phyloP scores from a whole-genome alignment of 2,888 invertebrate species.

The Metalampra italica region DNA sequence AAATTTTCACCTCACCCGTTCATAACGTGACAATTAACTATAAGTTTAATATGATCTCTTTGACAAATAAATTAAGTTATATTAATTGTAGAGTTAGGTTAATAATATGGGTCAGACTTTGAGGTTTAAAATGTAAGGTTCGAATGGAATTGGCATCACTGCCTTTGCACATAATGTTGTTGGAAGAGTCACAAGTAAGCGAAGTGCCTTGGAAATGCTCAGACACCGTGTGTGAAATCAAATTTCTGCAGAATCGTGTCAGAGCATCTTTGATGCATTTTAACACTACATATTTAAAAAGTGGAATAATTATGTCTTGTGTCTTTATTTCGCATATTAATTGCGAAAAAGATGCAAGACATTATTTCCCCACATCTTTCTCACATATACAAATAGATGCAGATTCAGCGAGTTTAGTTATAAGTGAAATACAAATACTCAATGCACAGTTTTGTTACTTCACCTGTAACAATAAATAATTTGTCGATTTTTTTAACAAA shows the following conservation, averaged over 20 bases:
- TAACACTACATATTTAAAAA: not conserved
- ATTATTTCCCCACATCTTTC: slow-evolving; percentile 1
- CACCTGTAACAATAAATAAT: slow-evolving; percentile 29
- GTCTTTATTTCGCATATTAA: slow-evolving; percentile 26
- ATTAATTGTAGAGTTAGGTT: slow-evolving; percentile 45
- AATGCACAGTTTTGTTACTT: slow-evolving; percentile 49
- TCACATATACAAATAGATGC: not conserved
- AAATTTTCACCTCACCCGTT: slow-evolving; percentile 27
- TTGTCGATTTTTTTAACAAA: slow-evolving; percentile 24
- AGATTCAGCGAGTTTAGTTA: slow-evolving; percentile 18
- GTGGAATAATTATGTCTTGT: slow-evolving; percentile 25
- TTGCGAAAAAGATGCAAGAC: slow-evolving; percentile 31
- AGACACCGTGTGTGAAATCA: slow-evolving; percentile 43
- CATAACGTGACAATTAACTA: slow-evolving; percentile 67
- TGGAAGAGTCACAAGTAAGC: slow-evolving; percentile 34
- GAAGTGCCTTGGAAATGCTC: slow-evolving; percentile 41
- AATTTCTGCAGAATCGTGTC: slow-evolving; percentile 45
- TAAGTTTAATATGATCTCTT: slow-evolving; percentile 78
- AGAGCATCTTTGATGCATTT: slow-evolving; percentile 47
- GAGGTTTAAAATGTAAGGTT: not conserved
- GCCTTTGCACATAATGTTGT: slow-evolving; percentile 13
- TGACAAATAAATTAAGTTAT: slow-evolving; percentile 66
- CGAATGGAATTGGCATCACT: slow-evolving; percentile 1
- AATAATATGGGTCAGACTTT: slow-evolving; percentile 21
- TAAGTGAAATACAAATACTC: slow-evolving; percentile 73